Evolutionary conservation across 2,888 invertebrate genomes (phyloP), one percentile per base, ranked within the genome.

Genomic region (Dicyrtomina minuta): DNA sequence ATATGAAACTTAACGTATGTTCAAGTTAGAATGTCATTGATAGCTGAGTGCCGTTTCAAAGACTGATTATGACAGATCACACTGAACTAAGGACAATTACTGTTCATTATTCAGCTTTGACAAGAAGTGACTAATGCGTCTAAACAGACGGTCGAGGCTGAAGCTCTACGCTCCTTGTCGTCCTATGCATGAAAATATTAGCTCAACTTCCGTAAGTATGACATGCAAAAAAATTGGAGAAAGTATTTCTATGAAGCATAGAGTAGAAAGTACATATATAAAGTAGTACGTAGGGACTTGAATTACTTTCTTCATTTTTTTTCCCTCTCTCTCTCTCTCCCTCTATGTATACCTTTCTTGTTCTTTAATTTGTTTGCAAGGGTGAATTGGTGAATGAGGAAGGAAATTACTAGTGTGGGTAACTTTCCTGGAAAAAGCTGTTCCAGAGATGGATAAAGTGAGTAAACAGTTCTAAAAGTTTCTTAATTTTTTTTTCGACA

Each of bases 11-110:
- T 33, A 33, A 33, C 33, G 3, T 33, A 33, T 33, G 33, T 33
- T 8, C 33, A 8, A 33, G 33, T 33, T 33, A 33, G n/a, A n/a
- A 33, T 33, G 8, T 33, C 33, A 33, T 33, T 33, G 33, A 33
- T 33, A 33, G 33, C 33, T 33, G 33, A 33, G 33, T 33, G 33
- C 8, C 3, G 33, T 3, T 33, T 44, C 12, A n/a, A 41, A 20
- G 60, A 59, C 41, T 39, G 59, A 60, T 60, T 60, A 60, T 60
- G 60, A 60, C 60, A 60, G 60, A 60, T 60, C 43, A 60, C 60
- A 17, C 6, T 8, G 39, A 24, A 56, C 24, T 56, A 56, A 27
- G 56, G 33, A 27, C n/a, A 44, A 60, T 43, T 41, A 33, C 44
- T 44, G 15, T 44, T 59, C 59, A 59, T 59, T 24, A 44, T 60